These are phyloP conservation scores for Strigops habroptila DNA, from an alignment of 2,113 vertebrate species.

Conservation along the genomic window DNA sequence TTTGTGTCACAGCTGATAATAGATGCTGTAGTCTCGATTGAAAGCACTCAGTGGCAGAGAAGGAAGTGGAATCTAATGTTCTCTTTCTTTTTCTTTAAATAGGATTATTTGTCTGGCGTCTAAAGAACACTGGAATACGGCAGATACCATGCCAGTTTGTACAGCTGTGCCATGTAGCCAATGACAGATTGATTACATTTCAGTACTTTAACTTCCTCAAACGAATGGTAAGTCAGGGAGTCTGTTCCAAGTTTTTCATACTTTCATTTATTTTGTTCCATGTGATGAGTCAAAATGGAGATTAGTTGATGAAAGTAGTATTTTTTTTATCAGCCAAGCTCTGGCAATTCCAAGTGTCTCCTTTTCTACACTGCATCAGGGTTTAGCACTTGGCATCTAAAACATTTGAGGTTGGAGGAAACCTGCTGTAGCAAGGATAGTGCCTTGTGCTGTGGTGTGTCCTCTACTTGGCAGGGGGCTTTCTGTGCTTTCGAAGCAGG, in stretches of 20 bases:
- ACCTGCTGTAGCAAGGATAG: background rate
- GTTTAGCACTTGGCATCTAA: background rate
- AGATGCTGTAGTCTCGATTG: background rate
- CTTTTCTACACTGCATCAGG: background rate
- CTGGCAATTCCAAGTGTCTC: rapidly evolving
- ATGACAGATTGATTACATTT: slow-evolving; percentile 76
- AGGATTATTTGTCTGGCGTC: slow-evolving; percentile 69
- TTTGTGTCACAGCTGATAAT: background rate
- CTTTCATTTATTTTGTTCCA: background rate
- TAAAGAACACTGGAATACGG: slow-evolving; percentile 47
- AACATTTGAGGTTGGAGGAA: background rate
- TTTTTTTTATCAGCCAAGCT: background rate
- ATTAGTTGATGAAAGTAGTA: background rate
- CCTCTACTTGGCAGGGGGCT: background rate
- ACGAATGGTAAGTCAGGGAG: slow-evolving; percentile 79
- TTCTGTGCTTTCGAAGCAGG: background rate
- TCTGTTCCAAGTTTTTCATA: background rate
- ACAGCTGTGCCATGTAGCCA: slow-evolving; percentile 67
- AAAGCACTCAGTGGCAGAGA: background rate
- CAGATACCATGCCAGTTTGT: slow-evolving; percentile 61
- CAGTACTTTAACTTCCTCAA: slow-evolving; percentile 86
- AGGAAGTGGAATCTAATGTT: background rate
- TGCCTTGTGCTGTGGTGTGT: background rate
- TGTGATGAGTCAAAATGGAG: background rate
- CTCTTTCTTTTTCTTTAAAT: background rate